Percentiles rank a stretch among this genome's conserved stretches.
Conservation (phyloP, 53 echinoderm and acorn worm genomes). For the Paelopatides confundens region DNA sequence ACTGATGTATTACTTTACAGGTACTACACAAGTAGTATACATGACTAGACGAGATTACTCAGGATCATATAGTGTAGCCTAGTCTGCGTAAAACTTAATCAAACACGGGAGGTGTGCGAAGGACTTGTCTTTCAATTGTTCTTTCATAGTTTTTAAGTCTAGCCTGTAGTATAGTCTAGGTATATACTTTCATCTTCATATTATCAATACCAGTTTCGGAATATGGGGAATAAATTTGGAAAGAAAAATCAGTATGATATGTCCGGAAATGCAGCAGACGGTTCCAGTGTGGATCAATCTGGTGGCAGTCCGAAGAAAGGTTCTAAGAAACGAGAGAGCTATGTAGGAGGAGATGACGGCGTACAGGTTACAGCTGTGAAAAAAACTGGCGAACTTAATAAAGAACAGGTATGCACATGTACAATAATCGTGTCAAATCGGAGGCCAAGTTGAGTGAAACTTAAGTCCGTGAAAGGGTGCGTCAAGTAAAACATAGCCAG, state of each 20-base stretch:
- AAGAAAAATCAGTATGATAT: constrained; percentile 48
- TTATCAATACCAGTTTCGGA: neutral
- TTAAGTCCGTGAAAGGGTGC: too few species aligned
- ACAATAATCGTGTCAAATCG: too few species aligned
- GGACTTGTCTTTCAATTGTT: constrained; percentile 20
- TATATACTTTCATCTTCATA: neutral
- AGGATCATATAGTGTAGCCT: too few species aligned
- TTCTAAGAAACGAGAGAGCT: constrained; percentile 35
- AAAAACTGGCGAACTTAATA: constrained; percentile 26
- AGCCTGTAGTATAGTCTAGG: too few species aligned
- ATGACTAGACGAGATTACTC: too few species aligned
- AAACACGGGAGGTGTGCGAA: neutral
- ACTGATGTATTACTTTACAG: neutral
- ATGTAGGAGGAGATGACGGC: neutral
- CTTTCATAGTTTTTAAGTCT: neutral
- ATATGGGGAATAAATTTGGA: constrained; percentile 52
- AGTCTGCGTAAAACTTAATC: too few species aligned
- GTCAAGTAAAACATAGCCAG: too few species aligned
- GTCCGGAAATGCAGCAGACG: constrained; percentile 10
- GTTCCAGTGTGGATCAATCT: constrained; percentile 12
- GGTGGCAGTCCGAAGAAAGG: constrained; percentile 36
- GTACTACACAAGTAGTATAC: neutral
- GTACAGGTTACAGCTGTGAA: constrained; percentile 37
- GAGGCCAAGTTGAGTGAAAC: too few species aligned
- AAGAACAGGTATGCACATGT: neutral